Conservation (phyloP, 2,113 vertebrate genomes). For the Gymnorhina tibicen region DNA sequence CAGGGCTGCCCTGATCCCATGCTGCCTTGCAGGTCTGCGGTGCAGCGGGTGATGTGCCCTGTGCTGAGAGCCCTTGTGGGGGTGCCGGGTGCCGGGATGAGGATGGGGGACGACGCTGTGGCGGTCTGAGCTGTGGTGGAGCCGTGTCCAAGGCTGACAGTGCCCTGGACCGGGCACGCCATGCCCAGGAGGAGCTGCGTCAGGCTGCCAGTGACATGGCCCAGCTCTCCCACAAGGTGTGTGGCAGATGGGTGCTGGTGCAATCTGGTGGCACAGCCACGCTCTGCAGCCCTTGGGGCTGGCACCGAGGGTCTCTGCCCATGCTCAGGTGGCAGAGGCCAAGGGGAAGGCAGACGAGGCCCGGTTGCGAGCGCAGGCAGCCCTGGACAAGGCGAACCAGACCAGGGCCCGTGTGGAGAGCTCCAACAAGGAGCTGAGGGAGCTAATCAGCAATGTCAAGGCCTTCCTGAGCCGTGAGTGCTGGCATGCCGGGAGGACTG, state of each 20-base stretch:
- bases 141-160: constrained; percentile 82
- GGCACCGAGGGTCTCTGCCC: neutral
- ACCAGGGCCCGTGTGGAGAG: constrained; percentile 86
- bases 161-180: constrained; percentile 83
- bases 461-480: constrained; percentile 94
- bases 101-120: constrained; percentile 85
- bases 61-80: constrained; percentile 88
- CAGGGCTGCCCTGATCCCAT: rapidly evolving
- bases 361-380: constrained; percentile 82
- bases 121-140: constrained; percentile 88
- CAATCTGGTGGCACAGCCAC: neutral
- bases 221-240: constrained; percentile 81
- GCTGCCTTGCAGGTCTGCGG: constrained; percentile 84
- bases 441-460: constrained; percentile 92
- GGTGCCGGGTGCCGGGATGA: constrained; percentile 91
- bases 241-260: rapidly evolving
- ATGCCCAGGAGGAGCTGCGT: constrained; percentile 78
- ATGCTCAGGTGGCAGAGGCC: constrained; percentile 82
- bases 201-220: constrained; percentile 52
- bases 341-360: constrained; percentile 87
- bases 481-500: rapidly evolving
- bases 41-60: constrained; percentile 76
- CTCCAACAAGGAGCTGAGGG: constrained; percentile 90
- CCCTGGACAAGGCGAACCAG: constrained; percentile 86
- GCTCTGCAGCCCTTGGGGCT: neutral